Percentiles rank a stretch among this genome's conserved stretches.
Evolutionary conservation across 2,113 vertebrate genomes (phyloP).

Genomic region (Sphaerodactylus townsendi): DNA sequence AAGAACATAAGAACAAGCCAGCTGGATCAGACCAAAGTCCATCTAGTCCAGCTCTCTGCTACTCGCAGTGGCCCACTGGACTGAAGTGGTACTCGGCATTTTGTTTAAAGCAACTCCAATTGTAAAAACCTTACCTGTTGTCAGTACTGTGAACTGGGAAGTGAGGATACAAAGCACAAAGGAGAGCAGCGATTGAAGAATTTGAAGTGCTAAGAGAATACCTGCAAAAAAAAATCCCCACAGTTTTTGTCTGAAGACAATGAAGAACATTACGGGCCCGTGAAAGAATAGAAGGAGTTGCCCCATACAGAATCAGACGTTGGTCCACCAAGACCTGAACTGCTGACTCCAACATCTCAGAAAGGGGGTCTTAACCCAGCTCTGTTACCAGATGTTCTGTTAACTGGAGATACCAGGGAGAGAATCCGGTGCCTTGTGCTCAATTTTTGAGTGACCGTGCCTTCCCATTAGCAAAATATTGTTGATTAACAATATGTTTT

Average conservation of each 20-base stretch:
- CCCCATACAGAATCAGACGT: neutral
- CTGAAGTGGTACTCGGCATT: neutral
- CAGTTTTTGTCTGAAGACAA: neutral
- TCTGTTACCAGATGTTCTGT: neutral
- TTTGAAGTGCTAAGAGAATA: conserved; percentile 95
- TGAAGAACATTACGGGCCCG: neutral
- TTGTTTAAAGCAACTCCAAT: neutral
- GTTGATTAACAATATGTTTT: too few relatives aligned
- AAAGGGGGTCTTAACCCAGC: too few relatives aligned
- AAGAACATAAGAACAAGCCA: too few relatives aligned
- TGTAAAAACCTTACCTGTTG: conserved; percentile 82
- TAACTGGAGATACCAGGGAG: neutral
- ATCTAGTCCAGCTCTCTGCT: too few relatives aligned
- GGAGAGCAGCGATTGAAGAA: conserved; percentile 93
- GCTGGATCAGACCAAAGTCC: too few relatives aligned
- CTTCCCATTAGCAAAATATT: neutral
- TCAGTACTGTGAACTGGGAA: conserved; percentile 97
- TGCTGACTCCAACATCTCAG: neutral
- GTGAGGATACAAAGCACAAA: conserved; percentile 95
- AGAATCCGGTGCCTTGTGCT: neutral
- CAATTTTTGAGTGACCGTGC: neutral
- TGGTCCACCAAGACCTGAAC: neutral
- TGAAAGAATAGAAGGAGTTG: neutral
- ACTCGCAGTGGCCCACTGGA: too few relatives aligned
- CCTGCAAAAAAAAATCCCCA: conserved; percentile 62